phyloP scores from a whole-genome alignment of 2,888 invertebrate species.

The Agrochola lychnidis region DNA sequence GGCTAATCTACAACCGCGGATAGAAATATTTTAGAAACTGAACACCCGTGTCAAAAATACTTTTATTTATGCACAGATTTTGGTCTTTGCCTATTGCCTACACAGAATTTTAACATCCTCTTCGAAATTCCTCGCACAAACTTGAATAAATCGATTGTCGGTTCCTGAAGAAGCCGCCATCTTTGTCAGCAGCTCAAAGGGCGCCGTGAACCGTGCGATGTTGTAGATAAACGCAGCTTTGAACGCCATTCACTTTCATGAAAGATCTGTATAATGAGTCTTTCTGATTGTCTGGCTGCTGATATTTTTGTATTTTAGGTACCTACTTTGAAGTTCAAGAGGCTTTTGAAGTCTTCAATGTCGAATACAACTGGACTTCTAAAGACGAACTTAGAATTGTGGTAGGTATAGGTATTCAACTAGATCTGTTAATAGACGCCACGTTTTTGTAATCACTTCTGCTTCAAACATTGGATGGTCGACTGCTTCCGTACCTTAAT shows the following conservation, averaged over 20 bases:
- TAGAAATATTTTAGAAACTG: too few relatives aligned
- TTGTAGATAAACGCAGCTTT: slow-evolving; percentile 61
- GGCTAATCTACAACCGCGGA: too few relatives aligned
- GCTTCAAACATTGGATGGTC: neutral
- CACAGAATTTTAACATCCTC: slow-evolving; percentile 4
- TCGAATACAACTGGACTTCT: slow-evolving; percentile 20
- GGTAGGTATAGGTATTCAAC: too few relatives aligned
- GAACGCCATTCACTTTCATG: slow-evolving; percentile 45
- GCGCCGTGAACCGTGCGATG: slow-evolving; percentile 48
- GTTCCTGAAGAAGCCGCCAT: slow-evolving; percentile 36
- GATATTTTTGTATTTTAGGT: slow-evolving; percentile 46
- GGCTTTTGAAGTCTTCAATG: slow-evolving; percentile 35
- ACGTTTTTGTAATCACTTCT: too few relatives aligned
- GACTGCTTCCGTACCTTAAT: neutral
- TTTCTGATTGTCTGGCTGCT: slow-evolving; percentile 41
- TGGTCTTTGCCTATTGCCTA: neutral
- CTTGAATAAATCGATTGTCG: slow-evolving; percentile 44
- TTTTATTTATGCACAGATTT: neutral
- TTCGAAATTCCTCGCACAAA: slow-evolving; percentile 9
- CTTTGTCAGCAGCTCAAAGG: slow-evolving; percentile 48
- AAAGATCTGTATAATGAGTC: slow-evolving; percentile 50
- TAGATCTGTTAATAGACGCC: too few relatives aligned
- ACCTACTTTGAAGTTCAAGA: slow-evolving; percentile 30
- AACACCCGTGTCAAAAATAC: neutral
- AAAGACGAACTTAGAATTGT: neutral